Percentiles rank a stretch among this genome's conserved stretches.
These are phyloP conservation scores for Synergus gifuensis DNA, from an alignment of 2,888 invertebrate genomes.

Conservation along the genomic window DNA sequence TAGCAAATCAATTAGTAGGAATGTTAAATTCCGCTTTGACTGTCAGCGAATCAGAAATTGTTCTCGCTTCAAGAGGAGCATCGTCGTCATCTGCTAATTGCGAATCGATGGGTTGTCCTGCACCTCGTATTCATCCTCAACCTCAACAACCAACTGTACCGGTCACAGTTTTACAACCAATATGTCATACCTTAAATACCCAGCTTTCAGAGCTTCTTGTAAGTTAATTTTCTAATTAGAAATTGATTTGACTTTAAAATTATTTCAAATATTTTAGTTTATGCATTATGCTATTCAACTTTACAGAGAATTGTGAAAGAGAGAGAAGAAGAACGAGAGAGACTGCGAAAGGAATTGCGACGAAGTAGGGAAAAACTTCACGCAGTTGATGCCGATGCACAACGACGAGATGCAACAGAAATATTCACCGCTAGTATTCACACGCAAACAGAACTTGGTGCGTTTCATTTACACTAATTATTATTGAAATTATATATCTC, in stretches of 20 bases:
- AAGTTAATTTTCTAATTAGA: slow-evolving; percentile 62
- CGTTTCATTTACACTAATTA: slow-evolving; percentile 48
- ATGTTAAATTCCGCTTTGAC: slow-evolving; percentile 81
- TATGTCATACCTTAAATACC: slow-evolving; percentile 82
- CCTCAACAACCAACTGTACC: slow-evolving; percentile 80
- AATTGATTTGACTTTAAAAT: background rate
- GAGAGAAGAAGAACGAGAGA: slow-evolving; percentile 87
- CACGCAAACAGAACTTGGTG: slow-evolving; percentile 66
- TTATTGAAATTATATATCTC: slow-evolving; percentile 37
- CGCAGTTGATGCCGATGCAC: slow-evolving; percentile 78
- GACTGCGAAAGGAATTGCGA: slow-evolving; percentile 85
- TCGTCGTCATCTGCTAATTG: slow-evolving; percentile 72
- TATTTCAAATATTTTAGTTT: background rate
- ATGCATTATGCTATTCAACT: slow-evolving; percentile 44
- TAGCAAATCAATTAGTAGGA: slow-evolving; percentile 80
- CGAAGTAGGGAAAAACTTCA: slow-evolving; percentile 86
- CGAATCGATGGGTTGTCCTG: slow-evolving; percentile 76
- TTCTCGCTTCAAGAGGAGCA: slow-evolving; percentile 78
- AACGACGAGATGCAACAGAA: slow-evolving; percentile 67
- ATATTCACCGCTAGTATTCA: slow-evolving; percentile 59
- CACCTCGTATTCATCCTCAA: slow-evolving; percentile 74
- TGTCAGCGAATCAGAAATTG: slow-evolving; percentile 80
- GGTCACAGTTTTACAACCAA: slow-evolving; percentile 81
- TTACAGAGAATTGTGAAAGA: slow-evolving; percentile 86
- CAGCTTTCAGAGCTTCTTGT: slow-evolving; percentile 86